A percentile compares a stretch with the other conserved stretches of the same genome.
Evolutionary conservation across 2,888 invertebrate genomes (phyloP).

Genomic region (Dorcus parallelipipedus): DNA sequence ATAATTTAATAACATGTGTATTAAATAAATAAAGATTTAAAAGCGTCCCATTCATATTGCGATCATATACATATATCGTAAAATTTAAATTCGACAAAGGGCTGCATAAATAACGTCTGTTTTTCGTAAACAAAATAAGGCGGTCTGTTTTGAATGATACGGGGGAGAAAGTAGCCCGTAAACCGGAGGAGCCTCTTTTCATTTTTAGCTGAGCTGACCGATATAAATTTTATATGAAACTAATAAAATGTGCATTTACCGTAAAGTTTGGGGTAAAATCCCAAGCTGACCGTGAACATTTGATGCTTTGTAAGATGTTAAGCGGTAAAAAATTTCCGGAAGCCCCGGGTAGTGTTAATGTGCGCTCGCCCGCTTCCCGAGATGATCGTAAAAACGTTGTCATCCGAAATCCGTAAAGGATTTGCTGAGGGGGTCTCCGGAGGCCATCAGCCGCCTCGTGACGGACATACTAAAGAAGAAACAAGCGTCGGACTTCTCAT

Average conservation of each 20-base stretch:
- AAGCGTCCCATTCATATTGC: not conserved
- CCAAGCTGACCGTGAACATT: slow-evolving; percentile 36
- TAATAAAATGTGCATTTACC: slow-evolving; percentile 38
- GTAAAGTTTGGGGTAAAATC: slow-evolving; percentile 29
- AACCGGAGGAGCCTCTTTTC: slow-evolving; percentile 9
- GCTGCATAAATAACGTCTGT: slow-evolving; percentile 9
- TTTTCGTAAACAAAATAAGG: slow-evolving; percentile 2
- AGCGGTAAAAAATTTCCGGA: slow-evolving; percentile 28
- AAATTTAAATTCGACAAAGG: slow-evolving; percentile 12
- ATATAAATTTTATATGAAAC: slow-evolving; percentile 37
- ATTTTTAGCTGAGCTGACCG: slow-evolving; percentile 22
- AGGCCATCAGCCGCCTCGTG: slow-evolving; percentile 39
- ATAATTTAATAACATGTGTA: too few relatives aligned
- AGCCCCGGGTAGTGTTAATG: slow-evolving; percentile 34
- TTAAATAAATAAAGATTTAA: too few relatives aligned
- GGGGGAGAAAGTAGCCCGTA: not conserved
- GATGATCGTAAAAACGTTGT: slow-evolving; percentile 44
- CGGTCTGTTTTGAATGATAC: slow-evolving; percentile 5
- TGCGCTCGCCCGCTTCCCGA: slow-evolving; percentile 34
- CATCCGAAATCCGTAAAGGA: slow-evolving; percentile 44
- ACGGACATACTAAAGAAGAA: slow-evolving; percentile 31
- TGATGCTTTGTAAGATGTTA: slow-evolving; percentile 33
- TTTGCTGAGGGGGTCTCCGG: slow-evolving; percentile 37
- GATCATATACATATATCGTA: slow-evolving; percentile 8
- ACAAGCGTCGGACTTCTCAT: slow-evolving; percentile 7